phyloP scores from a whole-genome alignment of 2,113 vertebrate genomes.

The Notothenia coriiceps region DNA sequence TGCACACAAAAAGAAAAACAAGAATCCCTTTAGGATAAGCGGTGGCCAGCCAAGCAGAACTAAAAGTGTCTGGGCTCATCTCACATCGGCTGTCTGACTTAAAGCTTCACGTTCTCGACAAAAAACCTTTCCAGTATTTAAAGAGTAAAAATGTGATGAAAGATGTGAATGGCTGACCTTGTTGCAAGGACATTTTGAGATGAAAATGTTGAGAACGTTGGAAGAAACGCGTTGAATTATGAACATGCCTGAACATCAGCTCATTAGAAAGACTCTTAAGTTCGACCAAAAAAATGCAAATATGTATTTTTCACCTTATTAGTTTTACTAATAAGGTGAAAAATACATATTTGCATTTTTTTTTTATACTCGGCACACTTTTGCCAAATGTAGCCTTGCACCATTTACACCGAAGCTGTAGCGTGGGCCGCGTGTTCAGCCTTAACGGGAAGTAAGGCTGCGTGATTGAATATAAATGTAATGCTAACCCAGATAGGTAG shows the following conservation, averaged over 20 bases:
- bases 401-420: not conserved
- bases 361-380: not conserved
- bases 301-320: too few species aligned
- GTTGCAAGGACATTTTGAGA: not conserved
- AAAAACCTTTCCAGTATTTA: not conserved
- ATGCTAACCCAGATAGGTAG: too few species aligned
- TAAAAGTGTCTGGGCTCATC: slow-evolving; percentile 32
- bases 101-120: not conserved
- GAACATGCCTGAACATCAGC: not conserved
- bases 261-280: not conserved
- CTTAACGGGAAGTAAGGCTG: too few species aligned
- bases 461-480: too few species aligned
- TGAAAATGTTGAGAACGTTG: not conserved
- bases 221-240: not conserved
- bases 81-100: slow-evolving; percentile 22
- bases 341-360: too few species aligned
- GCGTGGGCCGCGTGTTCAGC: not conserved
- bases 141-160: not conserved
- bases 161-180: not conserved
- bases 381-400: not conserved
- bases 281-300: too few species aligned
- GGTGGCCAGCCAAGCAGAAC: slow-evolving; percentile 42
- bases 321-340: not conserved
- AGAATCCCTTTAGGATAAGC: slow-evolving; percentile 34
- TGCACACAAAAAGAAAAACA: slow-evolving; percentile 23